A percentile compares a stretch with the other conserved stretches of the same genome.
Conservation (phyloP, 2,113 vertebrate species). For the Plecotus auritus region DNA sequence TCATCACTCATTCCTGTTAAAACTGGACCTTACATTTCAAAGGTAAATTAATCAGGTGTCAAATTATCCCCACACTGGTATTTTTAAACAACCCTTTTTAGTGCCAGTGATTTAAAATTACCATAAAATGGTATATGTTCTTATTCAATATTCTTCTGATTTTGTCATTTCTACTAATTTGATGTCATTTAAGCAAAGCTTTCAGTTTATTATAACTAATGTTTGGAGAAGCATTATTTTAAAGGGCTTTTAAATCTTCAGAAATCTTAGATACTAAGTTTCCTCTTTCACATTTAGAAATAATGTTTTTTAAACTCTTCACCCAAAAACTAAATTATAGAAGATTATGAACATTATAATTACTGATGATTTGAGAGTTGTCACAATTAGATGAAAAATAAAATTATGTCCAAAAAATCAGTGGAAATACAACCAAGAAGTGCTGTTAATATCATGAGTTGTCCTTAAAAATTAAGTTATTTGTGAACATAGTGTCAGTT, state of each 20-base stretch:
- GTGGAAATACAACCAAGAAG: background rate
- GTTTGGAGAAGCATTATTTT: background rate
- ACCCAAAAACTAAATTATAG: background rate
- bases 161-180: background rate
- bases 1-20: constrained; percentile 28
- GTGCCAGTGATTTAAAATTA: background rate
- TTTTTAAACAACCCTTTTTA: background rate
- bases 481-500: background rate
- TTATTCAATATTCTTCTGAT: background rate
- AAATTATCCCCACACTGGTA: background rate
- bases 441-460: background rate
- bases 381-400: background rate
- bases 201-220: background rate
- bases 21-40: background rate
- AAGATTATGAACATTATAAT: background rate
- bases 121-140: background rate
- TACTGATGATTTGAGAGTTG: background rate
- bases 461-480: background rate
- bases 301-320: background rate
- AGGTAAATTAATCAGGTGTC: constrained; percentile 1
- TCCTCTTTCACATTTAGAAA: background rate
- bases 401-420: background rate
- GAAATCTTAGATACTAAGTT: background rate
- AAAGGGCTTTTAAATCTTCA: constrained; percentile 37
- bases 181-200: background rate